A percentile compares a stretch with the other conserved stretches of the same genome.
Conservation (phyloP, 2,113 vertebrate genomes). For the Geothlypis trichas region DNA sequence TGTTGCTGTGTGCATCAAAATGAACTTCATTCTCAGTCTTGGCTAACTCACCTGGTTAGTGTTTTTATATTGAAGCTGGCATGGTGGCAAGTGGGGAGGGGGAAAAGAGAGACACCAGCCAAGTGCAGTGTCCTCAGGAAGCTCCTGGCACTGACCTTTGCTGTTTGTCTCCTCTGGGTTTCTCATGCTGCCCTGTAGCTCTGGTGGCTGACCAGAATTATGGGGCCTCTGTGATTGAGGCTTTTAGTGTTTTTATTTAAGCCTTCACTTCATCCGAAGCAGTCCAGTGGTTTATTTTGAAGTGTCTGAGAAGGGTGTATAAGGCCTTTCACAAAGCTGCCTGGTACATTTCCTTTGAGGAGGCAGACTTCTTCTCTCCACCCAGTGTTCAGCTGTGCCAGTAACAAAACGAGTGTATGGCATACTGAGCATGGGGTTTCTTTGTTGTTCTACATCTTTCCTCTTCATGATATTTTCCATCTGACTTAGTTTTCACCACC, state of each 20-base stretch:
- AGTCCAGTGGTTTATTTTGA: slow-evolving; percentile 39
- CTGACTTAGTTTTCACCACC: slow-evolving; percentile 2
- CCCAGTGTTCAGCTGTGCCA: slow-evolving; percentile 34
- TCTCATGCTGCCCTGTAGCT: not conserved
- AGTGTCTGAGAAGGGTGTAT: slow-evolving; percentile 4
- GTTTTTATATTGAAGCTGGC: not conserved
- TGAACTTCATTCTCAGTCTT: not conserved
- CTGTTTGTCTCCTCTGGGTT: not conserved
- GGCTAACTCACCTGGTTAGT: not conserved
- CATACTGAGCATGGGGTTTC: slow-evolving; percentile 41
- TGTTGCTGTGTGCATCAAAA: not conserved
- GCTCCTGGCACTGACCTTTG: not conserved
- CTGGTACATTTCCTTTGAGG: slow-evolving; percentile 29
- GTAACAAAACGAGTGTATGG: slow-evolving; percentile 16
- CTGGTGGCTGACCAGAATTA: slow-evolving; percentile 6
- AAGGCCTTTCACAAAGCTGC: slow-evolving; percentile 36
- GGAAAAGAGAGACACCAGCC: not conserved
- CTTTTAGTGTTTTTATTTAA: slow-evolving; percentile 33
- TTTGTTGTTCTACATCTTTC: slow-evolving; percentile 33
- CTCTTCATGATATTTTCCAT: not conserved
- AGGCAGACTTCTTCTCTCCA: slow-evolving; percentile 34
- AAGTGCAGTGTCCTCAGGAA: not conserved
- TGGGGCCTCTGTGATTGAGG: slow-evolving; percentile 18
- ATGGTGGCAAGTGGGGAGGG: not conserved
- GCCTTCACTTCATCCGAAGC: not conserved